Evolutionary conservation across 2,888 invertebrate species (phyloP).

Genomic region (Hyppa rectilinea): DNA sequence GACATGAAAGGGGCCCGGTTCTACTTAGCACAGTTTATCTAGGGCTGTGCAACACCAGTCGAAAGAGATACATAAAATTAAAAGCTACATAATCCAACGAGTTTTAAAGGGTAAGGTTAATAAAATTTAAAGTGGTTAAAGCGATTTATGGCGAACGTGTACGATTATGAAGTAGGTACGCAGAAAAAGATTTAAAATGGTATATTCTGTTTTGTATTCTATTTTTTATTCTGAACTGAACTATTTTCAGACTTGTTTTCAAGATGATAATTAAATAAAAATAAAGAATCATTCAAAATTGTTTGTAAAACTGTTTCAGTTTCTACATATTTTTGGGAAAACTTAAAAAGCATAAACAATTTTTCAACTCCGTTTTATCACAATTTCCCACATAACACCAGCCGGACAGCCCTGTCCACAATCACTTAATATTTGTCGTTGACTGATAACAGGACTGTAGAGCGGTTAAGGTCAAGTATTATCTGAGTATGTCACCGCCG

Average conservation of each 20-base stretch:
- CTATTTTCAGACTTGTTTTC: neutral
- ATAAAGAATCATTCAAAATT: too few relatives aligned
- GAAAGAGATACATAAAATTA: slow-evolving; percentile 30
- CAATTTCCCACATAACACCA: slow-evolving; percentile 38
- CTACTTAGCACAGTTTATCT: slow-evolving; percentile 61
- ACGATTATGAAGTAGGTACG: slow-evolving; percentile 32
- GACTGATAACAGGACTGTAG: slow-evolving; percentile 73
- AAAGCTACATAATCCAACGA: slow-evolving; percentile 35
- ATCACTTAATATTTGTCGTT: slow-evolving; percentile 72
- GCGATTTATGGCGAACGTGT: slow-evolving; percentile 30
- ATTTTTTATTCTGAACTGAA: neutral
- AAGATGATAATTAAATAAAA: neutral
- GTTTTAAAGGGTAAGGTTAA: slow-evolving; percentile 56
- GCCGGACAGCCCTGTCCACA: slow-evolving; percentile 55
- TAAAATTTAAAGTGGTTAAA: slow-evolving; percentile 35
- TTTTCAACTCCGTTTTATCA: neutral
- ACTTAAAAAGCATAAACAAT: neutral
- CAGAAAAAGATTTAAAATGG: slow-evolving; percentile 25
- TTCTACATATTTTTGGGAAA: neutral
- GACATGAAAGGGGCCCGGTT: slow-evolving; percentile 63
- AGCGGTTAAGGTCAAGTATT: slow-evolving; percentile 82
- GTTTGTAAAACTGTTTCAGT: neutral
- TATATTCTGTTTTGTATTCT: neutral
- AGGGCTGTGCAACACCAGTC: slow-evolving; percentile 41
- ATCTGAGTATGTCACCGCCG: slow-evolving; percentile 70